Base-by-base conservation (phyloP, 2,113 vertebrate genomes). In the Sialia sialis region DNA sequence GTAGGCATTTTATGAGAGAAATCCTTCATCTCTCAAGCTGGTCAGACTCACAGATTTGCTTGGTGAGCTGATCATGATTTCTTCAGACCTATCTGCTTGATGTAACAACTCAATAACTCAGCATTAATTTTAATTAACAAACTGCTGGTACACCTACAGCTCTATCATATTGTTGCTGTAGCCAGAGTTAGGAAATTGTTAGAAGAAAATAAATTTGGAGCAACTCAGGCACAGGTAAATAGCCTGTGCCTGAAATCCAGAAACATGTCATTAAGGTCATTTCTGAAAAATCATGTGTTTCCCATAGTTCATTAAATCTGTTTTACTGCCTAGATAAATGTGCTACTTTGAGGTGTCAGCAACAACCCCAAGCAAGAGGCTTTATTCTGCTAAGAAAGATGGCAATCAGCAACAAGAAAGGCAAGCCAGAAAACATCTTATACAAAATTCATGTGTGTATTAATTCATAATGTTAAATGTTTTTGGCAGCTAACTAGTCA, bases 271-370 rank as follows among this genome's bases (percentile, higher is more conserved):
- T 94, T 95, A 94, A 54, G 81, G 83, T 89, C 84, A 89, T 72
- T 96, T 94, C 69, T 94, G 90, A 95, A 89, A 95, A 86, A 88
- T 87, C 84, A 39, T 93, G 75, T 66, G 75, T 89, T 94, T 93
- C 91, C 69, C n/a, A 83, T 75, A 84, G 87, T 90, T 95, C 93
- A 95, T 97, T 95, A 92, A 96, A 90, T 95, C 78, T 88, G 41
- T 83, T 97, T 93, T 89, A 91, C 67, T 36, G 39, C 34, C 56
- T 10, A 7, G 69, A 94, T 96, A 95, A 95, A 94, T 75, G 68
- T 80, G 54, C 36, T 85, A 15, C 72, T 93, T 73, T 90, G 73
- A 92, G 55, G 83, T 86, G 60, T 68, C 92, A 78, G 67, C 88
- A 83, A 32, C 41, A 86, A 88, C 54, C 59, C 36, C 41, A 72